Evolutionary conservation across 2,113 vertebrate genomes (phyloP).

Genomic region (Paramormyrops kingsleyae): DNA sequence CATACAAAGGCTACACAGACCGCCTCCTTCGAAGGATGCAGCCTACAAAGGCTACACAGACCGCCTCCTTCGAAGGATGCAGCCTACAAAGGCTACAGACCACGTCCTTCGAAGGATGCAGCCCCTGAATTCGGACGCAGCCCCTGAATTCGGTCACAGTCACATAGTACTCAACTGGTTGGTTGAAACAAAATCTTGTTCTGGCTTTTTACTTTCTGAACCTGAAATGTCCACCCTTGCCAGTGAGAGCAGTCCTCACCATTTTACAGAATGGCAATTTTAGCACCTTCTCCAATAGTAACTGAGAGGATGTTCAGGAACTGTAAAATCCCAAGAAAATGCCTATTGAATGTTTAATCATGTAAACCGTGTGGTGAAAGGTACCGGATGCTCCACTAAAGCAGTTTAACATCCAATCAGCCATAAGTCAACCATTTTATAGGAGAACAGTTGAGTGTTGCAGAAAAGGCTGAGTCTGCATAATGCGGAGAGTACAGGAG

Average conservation of each 20-base stretch:
- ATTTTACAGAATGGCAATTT: background rate
- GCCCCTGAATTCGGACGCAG: background rate
- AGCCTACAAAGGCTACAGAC: too few species aligned
- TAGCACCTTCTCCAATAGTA: background rate
- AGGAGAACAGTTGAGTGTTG: background rate
- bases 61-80: too few species aligned
- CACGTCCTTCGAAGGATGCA: background rate
- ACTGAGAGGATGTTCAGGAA: background rate
- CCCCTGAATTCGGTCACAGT: background rate
- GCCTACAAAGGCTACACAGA: too few species aligned
- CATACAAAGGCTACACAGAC: too few species aligned
- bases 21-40: too few species aligned
- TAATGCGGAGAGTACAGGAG: background rate
- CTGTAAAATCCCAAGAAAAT: background rate
- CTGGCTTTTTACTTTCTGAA: background rate
- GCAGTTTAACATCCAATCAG: background rate
- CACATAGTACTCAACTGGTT: background rate
- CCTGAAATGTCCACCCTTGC: background rate
- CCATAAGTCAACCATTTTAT: background rate
- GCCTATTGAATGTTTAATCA: background rate
- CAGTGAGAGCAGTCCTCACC: background rate
- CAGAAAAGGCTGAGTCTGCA: background rate
- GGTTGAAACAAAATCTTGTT: background rate
- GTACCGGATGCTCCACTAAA: background rate
- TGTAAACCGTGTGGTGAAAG: background rate